Conservation (phyloP, 2,113 vertebrate genomes). For the pig (Sus scrofa) region T2T-Sscrofa CM000820.6:57018501-57019000, state of each 20-base stretch:
- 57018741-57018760: background rate
- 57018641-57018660: background rate
- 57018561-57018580: background rate
- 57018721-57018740: background rate
- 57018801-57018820: background rate
- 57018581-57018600: background rate
- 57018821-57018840: background rate
- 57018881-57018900: background rate
- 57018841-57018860: background rate
- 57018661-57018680: too few relatives aligned
- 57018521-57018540: background rate
- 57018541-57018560: background rate
- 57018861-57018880: background rate
- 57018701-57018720: background rate
- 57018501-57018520: background rate
- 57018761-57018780: background rate
- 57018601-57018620: background rate
- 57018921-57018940: background rate
- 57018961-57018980: background rate
- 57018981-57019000: background rate
- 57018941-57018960: background rate
- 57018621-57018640: background rate
- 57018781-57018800: background rate
- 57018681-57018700: background rate
- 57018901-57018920: background rate